phyloP scores from a whole-genome alignment of 2,797 vertebrate species.

The Phataginus tricuspis region DNA sequence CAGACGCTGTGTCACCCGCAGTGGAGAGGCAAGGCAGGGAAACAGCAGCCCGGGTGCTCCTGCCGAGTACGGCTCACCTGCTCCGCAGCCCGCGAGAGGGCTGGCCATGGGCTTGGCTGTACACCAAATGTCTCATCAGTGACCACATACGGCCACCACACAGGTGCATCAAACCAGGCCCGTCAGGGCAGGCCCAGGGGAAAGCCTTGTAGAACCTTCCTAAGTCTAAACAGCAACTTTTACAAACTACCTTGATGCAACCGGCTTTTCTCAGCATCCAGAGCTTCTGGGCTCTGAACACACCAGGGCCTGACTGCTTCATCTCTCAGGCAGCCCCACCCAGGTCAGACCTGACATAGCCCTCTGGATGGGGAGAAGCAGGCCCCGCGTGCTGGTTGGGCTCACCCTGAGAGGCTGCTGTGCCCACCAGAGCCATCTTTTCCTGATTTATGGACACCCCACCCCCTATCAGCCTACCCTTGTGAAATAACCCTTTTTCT shows the following conservation, averaged over 20 bases:
- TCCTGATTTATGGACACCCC: not conserved
- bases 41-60: fast-evolving
- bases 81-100: fast-evolving
- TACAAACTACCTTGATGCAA: not conserved
- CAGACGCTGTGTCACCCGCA: no score
- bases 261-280: not conserved
- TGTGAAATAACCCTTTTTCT: not conserved
- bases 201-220: not conserved
- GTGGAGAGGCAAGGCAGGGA: not conserved
- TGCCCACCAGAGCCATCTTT: not conserved
- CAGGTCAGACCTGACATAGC: not conserved
- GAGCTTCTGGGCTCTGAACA: not conserved
- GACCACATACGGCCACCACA: not conserved
- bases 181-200: not conserved
- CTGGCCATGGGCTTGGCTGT: not conserved
- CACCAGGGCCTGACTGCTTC: not conserved
- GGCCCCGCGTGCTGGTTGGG: fast-evolving
- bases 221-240: not conserved
- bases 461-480: not conserved
- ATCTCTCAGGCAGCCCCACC: not conserved
- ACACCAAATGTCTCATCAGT: not conserved
- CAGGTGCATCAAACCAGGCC: not conserved
- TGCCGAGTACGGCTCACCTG: not conserved
- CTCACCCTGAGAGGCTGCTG: not conserved
- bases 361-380: not conserved